Evolutionary conservation across 2,888 invertebrate species (phyloP), one percentile per base, ranked within the genome.

Genomic region (Tenthredo distinguenda): DNA sequence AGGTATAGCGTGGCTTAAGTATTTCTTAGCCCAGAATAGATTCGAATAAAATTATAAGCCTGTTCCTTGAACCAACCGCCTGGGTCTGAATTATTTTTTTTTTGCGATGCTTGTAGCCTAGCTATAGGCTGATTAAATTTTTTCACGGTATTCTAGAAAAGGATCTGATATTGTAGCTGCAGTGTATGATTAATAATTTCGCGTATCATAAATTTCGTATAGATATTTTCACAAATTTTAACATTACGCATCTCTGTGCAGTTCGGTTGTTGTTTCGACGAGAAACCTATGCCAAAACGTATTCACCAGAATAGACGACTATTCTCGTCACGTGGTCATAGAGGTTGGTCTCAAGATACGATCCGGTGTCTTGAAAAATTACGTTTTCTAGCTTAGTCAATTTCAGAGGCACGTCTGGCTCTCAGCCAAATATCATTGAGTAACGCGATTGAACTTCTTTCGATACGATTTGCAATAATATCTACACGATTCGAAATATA

Each of bases 291-390:
- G 68, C 83, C 83, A 83, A 68, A 83, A 65, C 47, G 83, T 68
- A 83, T 71, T 50, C 18, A 68, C 83, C 43, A 68, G 47, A 83
- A 83, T 83, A 83, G 65, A 83, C 31, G 15, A 83, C 79, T 58
- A 81, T 81, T 81, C 62, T 68, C n/a, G 81, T 62, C 81, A 81
- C 81, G 81, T 81, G 81, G 62, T 47, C 47, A 21, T 5, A 26
- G 83, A 43, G 31, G 34, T 31, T 31, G 47, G 83, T 15, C 83
- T 83, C 10, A 68, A 47, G 68, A 83, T 83, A 83, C 68, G n/a
- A 50, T 47, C 47, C 26, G 10, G 15, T n/a, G 68, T 68, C 47
- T 83, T 68, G 34, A 83, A 71, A 83, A 83, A 83, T 83, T 12
- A 31, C 68, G 10, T 47, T 47, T 83, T 68, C 31, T 31, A 83